Conservation (phyloP, 64 coral and sea anemone genomes). For the Acropora tenuis region DNA sequence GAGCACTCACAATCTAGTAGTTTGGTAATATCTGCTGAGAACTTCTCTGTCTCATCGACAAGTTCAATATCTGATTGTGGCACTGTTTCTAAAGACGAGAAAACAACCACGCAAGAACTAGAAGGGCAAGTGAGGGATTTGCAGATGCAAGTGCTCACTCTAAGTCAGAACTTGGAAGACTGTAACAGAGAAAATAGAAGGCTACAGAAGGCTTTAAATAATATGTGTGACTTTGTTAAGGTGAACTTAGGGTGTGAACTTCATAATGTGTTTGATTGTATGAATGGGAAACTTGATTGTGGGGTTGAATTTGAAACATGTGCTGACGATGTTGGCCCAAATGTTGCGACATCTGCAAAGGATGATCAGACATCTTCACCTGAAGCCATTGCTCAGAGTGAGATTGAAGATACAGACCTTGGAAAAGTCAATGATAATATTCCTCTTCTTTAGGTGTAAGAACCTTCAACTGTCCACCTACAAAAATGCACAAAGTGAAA, state of each 20-base stretch:
- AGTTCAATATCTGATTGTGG: constrained; percentile 73
- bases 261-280: constrained; percentile 9
- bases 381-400: not conserved
- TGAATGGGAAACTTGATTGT: no score
- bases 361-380: not conserved
- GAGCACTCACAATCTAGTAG: constrained; percentile 57
- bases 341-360: not conserved
- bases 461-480: constrained; percentile 49
- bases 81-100: constrained; percentile 65
- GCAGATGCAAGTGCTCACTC: constrained; percentile 89
- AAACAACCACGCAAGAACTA: constrained; percentile 33
- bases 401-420: not conserved
- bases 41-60: constrained; percentile 83
- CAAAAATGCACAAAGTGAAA: constrained; percentile 1
- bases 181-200: constrained; percentile 91
- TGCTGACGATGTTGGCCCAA: not conserved
- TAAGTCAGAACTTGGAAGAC: constrained; percentile 89
- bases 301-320: not conserved
- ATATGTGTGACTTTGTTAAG: constrained; percentile 65
- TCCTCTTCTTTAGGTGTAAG: constrained; percentile 43
- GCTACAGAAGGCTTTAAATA: constrained; percentile 69
- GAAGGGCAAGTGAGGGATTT: constrained; percentile 78
- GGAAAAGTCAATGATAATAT: constrained; percentile 31
- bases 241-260: constrained; percentile 62
- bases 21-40: constrained; percentile 90